A percentile compares a stretch with the other conserved stretches of the same genome.
Conservation (phyloP, 2,888 invertebrate species). For the Drosophila gaucha region DNA sequence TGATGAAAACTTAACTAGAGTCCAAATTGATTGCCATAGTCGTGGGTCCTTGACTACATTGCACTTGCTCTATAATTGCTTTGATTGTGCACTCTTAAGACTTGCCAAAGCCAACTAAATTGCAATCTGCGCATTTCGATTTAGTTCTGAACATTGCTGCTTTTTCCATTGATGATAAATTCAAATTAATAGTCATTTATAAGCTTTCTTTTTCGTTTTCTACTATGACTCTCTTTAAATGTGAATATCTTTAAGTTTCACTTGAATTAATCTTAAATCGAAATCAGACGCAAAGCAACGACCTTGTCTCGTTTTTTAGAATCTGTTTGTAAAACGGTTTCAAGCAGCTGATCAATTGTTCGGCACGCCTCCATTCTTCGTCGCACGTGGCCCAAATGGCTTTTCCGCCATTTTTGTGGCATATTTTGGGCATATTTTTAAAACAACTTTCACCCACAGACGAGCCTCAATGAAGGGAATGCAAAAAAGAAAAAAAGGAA, state of each 20-base stretch:
- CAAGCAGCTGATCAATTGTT: background rate
- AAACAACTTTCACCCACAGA: slow-evolving; percentile 37
- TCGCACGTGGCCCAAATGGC: slow-evolving; percentile 53
- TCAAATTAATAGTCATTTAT: no score
- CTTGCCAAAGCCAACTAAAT: background rate
- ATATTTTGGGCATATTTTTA: slow-evolving; percentile 57
- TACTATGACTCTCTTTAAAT: no score
- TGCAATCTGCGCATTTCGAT: slow-evolving; percentile 6
- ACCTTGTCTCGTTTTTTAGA: slow-evolving; percentile 22
- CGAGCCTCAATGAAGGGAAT: slow-evolving; percentile 25
- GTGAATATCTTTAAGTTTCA: no score
- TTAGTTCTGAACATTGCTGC: no score
- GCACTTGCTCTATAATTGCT: slow-evolving; percentile 28
- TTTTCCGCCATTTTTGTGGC: slow-evolving; percentile 47
- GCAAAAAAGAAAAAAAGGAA: slow-evolving; percentile 8
- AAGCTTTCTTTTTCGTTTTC: no score
- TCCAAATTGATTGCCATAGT: slow-evolving; percentile 26
- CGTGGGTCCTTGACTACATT: slow-evolving; percentile 18
- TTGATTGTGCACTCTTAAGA: slow-evolving; percentile 3
- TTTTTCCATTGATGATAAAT: background rate
- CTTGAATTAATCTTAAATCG: background rate
- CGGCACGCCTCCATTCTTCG: no score
- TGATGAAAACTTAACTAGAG: background rate
- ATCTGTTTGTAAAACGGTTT: slow-evolving; percentile 2
- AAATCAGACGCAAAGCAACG: slow-evolving; percentile 12